Base-by-base conservation (phyloP, 1,140 invertebrate species). In the Rhagoletis pomonella region DNA sequence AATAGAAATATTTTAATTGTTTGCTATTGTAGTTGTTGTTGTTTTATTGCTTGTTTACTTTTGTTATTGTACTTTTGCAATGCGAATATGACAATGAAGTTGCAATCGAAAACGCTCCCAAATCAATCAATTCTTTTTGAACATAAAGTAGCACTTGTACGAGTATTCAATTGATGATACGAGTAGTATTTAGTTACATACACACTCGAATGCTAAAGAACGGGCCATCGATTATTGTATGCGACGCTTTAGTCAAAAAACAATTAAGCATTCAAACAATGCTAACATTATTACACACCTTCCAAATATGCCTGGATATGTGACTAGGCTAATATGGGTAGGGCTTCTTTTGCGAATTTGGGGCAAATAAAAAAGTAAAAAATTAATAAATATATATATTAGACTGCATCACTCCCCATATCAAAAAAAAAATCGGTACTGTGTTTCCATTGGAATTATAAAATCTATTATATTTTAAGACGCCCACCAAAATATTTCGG, bases 251-350 rank as follows among this genome's bases (percentile, higher is more conserved):
- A 17, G 5, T 73, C 12, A 19, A 19, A 55, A 62, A 10, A 81
- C 50, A 81, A 81, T 81, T 81, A 55, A 81, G 55, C 55, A 81
- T 81, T 42, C 73, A 81, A 81, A 81, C 47, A 81, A 81, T 81
- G 73, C 42, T 55, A 29, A 50, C n/a, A 81, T 58, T 81, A 55
- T 81, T 81, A 17, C 42, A 19, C 47, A 81, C 73, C 47, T 44
- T 9, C 73, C 73, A 81, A 81, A 81, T 81, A 58, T 81, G 73
- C 6, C 1, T 42, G 44, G 4, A 81, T 58, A 55, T 19, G 73
- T 19, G 47, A 9, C 73, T 7, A 19, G 73, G 42, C 50, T 19
- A 19, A 55, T 81, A 7, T 58, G 47, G 47, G 4, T 5, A 55
- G n/a, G 47, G n/a, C n/a, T n/a, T n/a, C 42, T 6, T 29, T 81